A percentile compares a stretch with the other conserved stretches of the same genome.
These are phyloP conservation scores for Takifugu rubripes DNA, from an alignment of 2,797 vertebrate genomes.

Conservation along the genomic window DNA sequence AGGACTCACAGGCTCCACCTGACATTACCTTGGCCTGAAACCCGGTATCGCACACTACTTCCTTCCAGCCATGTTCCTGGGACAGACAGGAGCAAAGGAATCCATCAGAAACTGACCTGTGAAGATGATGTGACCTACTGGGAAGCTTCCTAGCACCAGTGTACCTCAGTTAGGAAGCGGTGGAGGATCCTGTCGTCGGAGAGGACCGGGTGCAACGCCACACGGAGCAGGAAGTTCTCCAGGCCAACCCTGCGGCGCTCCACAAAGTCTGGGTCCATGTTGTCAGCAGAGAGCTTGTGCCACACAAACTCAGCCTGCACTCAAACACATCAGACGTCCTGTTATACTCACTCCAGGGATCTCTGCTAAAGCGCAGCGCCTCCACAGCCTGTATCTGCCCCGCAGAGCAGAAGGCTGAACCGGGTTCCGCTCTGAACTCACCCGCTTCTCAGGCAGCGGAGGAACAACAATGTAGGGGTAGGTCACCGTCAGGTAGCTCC, in stretches of 20 bases:
- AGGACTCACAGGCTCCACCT: too few relatives aligned
- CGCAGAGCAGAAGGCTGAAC: background rate
- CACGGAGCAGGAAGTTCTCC: slow-evolving; percentile 92
- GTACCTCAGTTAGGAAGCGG: slow-evolving; percentile 90
- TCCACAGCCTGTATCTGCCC: too few relatives aligned
- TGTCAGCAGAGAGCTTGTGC: slow-evolving; percentile 96
- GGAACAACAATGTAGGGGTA: slow-evolving; percentile 88
- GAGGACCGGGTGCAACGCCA: slow-evolving; percentile 87
- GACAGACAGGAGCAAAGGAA: background rate
- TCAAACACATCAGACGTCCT: background rate
- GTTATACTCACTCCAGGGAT: too few relatives aligned
- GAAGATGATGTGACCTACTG: background rate
- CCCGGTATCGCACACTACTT: slow-evolving; percentile 88
- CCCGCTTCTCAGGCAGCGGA: slow-evolving; percentile 94
- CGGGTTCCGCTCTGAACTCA: slow-evolving; percentile 57
- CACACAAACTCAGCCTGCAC: slow-evolving; percentile 94
- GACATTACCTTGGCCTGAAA: slow-evolving; percentile 90
- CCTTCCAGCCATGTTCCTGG: slow-evolving; percentile 93
- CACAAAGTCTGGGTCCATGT: slow-evolving; percentile 98
- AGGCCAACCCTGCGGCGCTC: slow-evolving; percentile 90
- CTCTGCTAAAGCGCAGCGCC: too few relatives aligned
- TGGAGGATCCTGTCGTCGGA: slow-evolving; percentile 88
- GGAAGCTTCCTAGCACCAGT: background rate
- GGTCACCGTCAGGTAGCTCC: slow-evolving; percentile 86
- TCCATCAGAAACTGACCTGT: background rate